Base-by-base conservation (phyloP, 1,140 invertebrate species). In the Heliconius nattereri region DNA sequence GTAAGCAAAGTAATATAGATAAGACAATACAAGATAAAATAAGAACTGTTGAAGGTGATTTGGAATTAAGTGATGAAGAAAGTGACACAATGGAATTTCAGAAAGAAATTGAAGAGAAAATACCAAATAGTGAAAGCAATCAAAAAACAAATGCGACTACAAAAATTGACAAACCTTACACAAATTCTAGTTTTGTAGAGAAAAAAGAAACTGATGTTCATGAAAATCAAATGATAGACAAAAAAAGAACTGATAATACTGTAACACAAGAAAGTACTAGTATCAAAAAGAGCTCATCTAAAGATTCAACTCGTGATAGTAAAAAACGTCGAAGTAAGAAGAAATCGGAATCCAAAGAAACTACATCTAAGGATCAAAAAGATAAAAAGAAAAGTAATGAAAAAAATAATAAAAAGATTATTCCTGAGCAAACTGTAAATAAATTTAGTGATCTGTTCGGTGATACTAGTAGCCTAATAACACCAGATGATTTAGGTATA, bases 371-470 rank as follows among this genome's bases (percentile, higher is more conserved):
- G 83, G 79, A 81, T 29, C 54, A 75, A 60, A 73, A 54, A 76
- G 3, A 20, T n/a, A 78, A 78, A 82, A 72, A 72, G 71, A 74
- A 75, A 80, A 80, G 78, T n/a, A 66, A 77, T 66, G 75, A 75
- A 78, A 80, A 81, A 26, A 60, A 78, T 73, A 32, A 32, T 37
- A 66, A 85, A 16, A n/a, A 71, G 73, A 79, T 32, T 37, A 76
- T 80, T 60, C 79, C 57, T 8, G 76, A 74, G 9, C n/a, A 78
- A 52, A 78, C 60, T 40, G 84, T 83, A 79, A 81, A 79, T 40
- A 94, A 92, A 84, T 91, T 94, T 78, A 85, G 81, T 79, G 92
- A 93, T 35, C 83, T 94, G 20, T 94, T 93, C 86, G 92, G 91
- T 26, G 92, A 94, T 26, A 91, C 86, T 75, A 91, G 79, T 74